These are phyloP conservation scores for Tetranychus truncatus DNA, from an alignment of 2,888 invertebrate species.

Conservation along the genomic window DNA sequence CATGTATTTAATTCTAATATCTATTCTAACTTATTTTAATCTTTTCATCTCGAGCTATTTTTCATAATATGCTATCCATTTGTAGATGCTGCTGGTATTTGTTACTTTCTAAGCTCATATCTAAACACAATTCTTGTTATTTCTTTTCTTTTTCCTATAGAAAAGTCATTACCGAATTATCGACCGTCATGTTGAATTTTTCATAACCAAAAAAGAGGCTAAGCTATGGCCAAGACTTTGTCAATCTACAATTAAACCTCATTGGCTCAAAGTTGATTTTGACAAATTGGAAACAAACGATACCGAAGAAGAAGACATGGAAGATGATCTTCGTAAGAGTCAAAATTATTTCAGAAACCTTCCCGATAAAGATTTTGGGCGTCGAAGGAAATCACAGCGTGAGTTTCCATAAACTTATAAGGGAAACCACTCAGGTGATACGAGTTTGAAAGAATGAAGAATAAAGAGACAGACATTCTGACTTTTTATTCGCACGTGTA, in stretches of 20 bases:
- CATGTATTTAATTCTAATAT: no score
- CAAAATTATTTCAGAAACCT: constrained; percentile 20
- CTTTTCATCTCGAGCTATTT: no score
- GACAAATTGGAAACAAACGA: constrained; percentile 43
- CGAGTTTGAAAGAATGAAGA: no score
- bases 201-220: constrained; percentile 46
- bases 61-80: no score
- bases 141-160: constrained; percentile 13
- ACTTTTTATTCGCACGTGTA: no score
- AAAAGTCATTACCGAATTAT: constrained; percentile 37
- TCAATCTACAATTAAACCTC: constrained; percentile 59
- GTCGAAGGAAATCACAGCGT: constrained; percentile 10
- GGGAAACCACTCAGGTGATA: background rate
- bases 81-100: no score
- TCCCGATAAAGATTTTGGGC: constrained; percentile 19
- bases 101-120: no score
- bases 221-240: constrained; percentile 71
- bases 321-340: constrained; percentile 36
- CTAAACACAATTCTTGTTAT: no score
- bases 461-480: no score
- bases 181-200: constrained; percentile 57
- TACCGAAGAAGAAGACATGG: constrained; percentile 47
- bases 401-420: background rate
- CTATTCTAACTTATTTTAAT: no score
- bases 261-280: constrained; percentile 83